phyloP scores from a whole-genome alignment of 2,888 invertebrate genomes.

The Dorcus hopei region DNA sequence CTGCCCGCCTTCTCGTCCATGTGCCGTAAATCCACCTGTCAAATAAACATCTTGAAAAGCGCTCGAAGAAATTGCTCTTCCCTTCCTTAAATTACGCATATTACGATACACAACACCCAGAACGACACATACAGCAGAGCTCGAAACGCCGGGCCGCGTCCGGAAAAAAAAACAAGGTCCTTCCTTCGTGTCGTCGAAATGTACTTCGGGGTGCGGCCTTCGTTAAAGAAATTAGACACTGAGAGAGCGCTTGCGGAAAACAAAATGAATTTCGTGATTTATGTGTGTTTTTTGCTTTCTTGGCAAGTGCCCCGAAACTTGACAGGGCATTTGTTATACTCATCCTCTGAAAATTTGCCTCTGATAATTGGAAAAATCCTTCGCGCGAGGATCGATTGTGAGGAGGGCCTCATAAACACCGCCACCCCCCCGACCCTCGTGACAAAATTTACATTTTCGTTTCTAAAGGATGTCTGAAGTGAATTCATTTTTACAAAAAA shows the following conservation, averaged over 20 bases:
- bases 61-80: not conserved
- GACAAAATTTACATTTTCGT: too few species aligned
- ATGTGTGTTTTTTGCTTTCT: not conserved
- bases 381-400: too few species aligned
- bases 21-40: slow-evolving; percentile 85
- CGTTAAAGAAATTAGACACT: too few species aligned
- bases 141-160: not conserved
- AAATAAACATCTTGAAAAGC: slow-evolving; percentile 3
- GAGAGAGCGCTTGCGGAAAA: not conserved
- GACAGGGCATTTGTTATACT: not conserved
- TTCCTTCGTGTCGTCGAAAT: too few species aligned
- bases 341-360: not conserved
- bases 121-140: not conserved
- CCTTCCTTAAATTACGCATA: not conserved
- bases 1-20: slow-evolving; percentile 89
- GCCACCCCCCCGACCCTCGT: too few species aligned
- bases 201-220: too few species aligned
- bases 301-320: not conserved
- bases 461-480: too few species aligned
- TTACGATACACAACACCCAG: slow-evolving; percentile 3
- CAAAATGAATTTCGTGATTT: slow-evolving; percentile 3
- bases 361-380: not conserved
- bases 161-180: too few species aligned
- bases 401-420: too few species aligned
- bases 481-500: too few species aligned